phyloP scores from a whole-genome alignment of 1,140 invertebrate genomes.

The Aphis gossypii region DNA sequence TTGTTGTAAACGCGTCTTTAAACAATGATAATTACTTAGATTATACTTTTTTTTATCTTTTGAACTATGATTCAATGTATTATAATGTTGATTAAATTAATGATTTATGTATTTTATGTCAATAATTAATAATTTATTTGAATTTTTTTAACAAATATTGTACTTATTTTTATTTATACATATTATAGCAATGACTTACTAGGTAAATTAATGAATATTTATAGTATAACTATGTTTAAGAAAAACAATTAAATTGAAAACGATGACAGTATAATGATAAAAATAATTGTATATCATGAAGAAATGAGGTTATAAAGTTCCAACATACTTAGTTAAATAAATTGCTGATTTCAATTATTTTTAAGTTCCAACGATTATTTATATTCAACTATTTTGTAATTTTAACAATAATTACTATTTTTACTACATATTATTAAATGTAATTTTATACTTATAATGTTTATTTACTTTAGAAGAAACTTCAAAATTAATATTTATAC shows the following conservation, averaged over 20 bases:
- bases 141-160: neutral
- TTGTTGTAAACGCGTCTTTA: neutral
- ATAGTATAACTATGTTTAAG: neutral
- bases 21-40: neutral
- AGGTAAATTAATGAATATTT: neutral
- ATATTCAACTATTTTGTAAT: neutral
- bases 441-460: too few species aligned
- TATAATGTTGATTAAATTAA: neutral
- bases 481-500: too few species aligned
- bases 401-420: neutral
- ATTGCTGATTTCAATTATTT: neutral
- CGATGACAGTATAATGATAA: neutral
- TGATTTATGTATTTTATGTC: neutral
- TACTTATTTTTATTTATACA: neutral
- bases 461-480: too few species aligned
- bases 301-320: neutral
- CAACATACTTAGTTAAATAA: neutral
- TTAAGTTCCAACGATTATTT: neutral
- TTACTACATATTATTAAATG: too few species aligned
- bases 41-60: neutral
- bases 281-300: neutral
- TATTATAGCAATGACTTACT: neutral
- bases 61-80: neutral
- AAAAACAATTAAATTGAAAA: neutral
- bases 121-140: neutral